Base-by-base conservation (phyloP, 2,888 invertebrate species). In the Yponomeuta sedellus region DNA sequence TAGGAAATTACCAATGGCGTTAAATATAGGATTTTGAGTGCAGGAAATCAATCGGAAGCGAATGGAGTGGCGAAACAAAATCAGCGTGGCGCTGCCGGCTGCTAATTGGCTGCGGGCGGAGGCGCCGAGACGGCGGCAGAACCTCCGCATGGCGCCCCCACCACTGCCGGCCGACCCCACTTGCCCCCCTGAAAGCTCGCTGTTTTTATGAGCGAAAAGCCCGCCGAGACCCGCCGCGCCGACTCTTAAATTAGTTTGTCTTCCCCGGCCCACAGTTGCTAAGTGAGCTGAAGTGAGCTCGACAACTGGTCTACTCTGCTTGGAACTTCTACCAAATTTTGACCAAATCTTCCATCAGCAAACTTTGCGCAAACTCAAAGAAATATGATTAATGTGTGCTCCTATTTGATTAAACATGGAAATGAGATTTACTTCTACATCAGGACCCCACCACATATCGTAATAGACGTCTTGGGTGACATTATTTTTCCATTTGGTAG, bases 71-170 rank as follows among this genome's bases (percentile, higher is more conserved):
- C 76, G 88, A 87, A 89, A 88, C 84, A 87, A 90, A 88, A 85
- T 88, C 84, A 85, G 78, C 83, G 81, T 87, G 83, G 85, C 79
- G 80, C 84, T 88, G 87, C 87, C 80, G 83, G 80, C 85, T 83
- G 89, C 88, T 90, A 90, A 90, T 90, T 90, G 90, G 88, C 88
- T 90, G 89, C 90, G 89, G 90, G 90, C 84, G 89, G 88, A 81
- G 65, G 89, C 90, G 91, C 90, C 90, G 89, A 90, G 90, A 90
- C 89, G 88, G 87, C 88, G 88, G 88, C 81, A 84, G 88, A 85
- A 88, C 90, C 90, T 84, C 91, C 86, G 91, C 91, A 90, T 88
- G 88, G 86, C 80, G 76, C 84, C 86, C 82, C 82, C 85, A 52
- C 74, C 74, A 75, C 84, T 79, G 72, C 71, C 79, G 85, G 74